Conservation (phyloP, 2,113 vertebrate genomes). For the Apaloderma vittatum region DNA sequence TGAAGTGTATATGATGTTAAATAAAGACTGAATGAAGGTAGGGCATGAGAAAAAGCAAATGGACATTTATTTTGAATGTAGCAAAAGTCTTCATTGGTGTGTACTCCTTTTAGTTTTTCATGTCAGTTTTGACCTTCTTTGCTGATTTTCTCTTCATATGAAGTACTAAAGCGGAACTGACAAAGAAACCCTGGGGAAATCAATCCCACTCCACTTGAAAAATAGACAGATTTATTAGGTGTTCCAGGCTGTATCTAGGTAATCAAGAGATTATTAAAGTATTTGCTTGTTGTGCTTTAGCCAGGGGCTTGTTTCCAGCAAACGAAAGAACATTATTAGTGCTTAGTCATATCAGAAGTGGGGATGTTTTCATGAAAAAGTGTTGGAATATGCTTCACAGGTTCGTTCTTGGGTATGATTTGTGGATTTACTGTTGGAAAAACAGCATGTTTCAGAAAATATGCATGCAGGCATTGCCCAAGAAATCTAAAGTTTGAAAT, state of each 20-base stretch:
- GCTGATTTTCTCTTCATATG: constrained; percentile 65
- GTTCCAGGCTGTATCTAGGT: constrained; percentile 54
- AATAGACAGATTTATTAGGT: constrained; percentile 65
- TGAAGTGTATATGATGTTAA: not conserved
- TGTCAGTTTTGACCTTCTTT: constrained; percentile 59
- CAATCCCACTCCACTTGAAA: constrained; percentile 63
- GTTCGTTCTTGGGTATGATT: not conserved
- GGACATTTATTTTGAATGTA: not conserved
- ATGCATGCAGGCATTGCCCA: not conserved
- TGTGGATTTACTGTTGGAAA: not conserved
- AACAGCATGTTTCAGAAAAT: not conserved
- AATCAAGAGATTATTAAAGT: constrained; percentile 69
- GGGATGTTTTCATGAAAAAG: constrained; percentile 3
- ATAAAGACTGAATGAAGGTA: not conserved
- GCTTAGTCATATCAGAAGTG: constrained; percentile 49
- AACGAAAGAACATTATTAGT: constrained; percentile 39
- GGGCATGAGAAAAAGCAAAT: not conserved
- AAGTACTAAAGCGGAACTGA: constrained; percentile 49
- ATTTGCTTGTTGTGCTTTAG: constrained; percentile 52
- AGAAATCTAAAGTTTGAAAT: not conserved
- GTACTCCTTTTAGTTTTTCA: constrained; percentile 37
- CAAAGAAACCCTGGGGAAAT: constrained; percentile 67
- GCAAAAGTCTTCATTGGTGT: constrained; percentile 28
- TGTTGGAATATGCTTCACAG: not conserved
- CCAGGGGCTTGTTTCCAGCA: constrained; percentile 30